These are phyloP conservation scores for Agonopterix alstromeriana DNA, from an alignment of 2,888 invertebrate genomes.

Conservation along the genomic window DNA sequence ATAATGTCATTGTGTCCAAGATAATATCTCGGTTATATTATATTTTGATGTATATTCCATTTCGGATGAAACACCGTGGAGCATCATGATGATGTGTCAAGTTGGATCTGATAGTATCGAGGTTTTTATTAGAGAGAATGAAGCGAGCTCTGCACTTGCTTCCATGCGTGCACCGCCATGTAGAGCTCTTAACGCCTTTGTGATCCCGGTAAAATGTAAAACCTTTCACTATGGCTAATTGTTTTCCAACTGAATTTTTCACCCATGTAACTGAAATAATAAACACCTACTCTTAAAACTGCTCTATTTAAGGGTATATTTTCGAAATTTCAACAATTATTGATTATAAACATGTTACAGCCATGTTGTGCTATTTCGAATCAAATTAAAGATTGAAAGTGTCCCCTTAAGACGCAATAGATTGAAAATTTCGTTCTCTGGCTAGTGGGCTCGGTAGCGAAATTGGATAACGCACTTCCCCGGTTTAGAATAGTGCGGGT, in stretches of 20 bases:
- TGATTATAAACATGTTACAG: no score
- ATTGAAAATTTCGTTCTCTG: no score
- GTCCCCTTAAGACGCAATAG: no score
- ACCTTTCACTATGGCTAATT: slow-evolving; percentile 9
- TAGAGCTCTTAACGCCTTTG: neutral
- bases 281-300: neutral
- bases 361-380: no score
- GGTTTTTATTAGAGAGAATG: neutral
- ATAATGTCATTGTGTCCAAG: no score
- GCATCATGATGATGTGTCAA: neutral
- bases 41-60: slow-evolving; percentile 3
- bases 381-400: no score
- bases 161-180: neutral
- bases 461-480: no score
- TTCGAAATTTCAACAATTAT: no score
- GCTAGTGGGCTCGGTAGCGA: no score
- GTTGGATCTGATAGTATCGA: neutral
- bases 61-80: neutral
- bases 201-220: slow-evolving; percentile 5
- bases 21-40: no score
- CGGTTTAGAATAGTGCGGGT: no score
- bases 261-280: slow-evolving; percentile 3
- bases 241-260: slow-evolving; percentile 7
- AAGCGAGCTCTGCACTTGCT: neutral
- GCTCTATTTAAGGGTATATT: no score